These are phyloP conservation scores for Sturmia bella DNA, from an alignment of 2,888 invertebrate species.

Conservation along the genomic window DNA sequence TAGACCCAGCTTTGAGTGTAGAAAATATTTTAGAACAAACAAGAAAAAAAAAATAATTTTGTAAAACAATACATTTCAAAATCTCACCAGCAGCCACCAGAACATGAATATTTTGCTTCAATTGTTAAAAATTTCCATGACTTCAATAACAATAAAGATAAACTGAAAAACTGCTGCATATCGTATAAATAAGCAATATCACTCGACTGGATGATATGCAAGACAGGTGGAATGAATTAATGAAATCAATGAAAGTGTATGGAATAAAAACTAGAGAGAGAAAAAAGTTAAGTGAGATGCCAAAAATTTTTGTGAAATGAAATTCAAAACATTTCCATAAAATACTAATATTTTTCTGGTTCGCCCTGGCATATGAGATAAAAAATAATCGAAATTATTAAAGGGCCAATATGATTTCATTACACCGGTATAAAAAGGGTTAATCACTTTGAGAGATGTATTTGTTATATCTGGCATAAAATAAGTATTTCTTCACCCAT, in stretches of 20 bases:
- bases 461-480: too few species aligned
- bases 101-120: conserved; percentile 46
- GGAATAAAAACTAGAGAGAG: background rate
- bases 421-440: too few species aligned
- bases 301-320: background rate
- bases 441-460: too few species aligned
- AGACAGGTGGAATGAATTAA: conserved; percentile 40
- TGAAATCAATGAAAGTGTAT: conserved; percentile 40
- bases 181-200: conserved; percentile 46
- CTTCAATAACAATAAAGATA: conserved; percentile 40
- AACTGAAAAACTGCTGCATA: conserved; percentile 35
- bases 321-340: too few species aligned
- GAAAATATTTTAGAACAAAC: background rate
- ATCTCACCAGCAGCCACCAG: conserved; percentile 5
- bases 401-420: too few species aligned
- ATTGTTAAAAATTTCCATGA: conserved; percentile 29
- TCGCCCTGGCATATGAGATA: too few species aligned
- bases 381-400: too few species aligned
- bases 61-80: conserved; percentile 29
- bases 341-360: too few species aligned
- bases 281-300: conserved; percentile 12
- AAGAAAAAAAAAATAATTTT: conserved; percentile 3
- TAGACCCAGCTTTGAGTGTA: conserved; percentile 13
- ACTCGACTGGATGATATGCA: background rate
- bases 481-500: too few species aligned